phyloP scores from a whole-genome alignment of 2,888 invertebrate genomes.

The Drosophila leonis region DNA sequence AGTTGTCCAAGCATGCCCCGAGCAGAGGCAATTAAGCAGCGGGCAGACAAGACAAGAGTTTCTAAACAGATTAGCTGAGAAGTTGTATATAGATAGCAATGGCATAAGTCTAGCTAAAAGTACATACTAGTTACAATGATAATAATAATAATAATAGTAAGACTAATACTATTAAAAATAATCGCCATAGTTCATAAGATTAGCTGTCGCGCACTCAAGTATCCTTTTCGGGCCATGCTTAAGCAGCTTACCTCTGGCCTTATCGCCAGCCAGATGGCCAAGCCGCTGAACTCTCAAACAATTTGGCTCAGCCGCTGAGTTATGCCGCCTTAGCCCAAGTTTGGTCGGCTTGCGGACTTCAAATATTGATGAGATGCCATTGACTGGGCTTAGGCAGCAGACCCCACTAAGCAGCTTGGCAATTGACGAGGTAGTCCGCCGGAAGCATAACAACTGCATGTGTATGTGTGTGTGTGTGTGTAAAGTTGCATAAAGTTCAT shows the following conservation, averaged over 20 bases:
- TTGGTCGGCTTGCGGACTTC: slow-evolving; percentile 31
- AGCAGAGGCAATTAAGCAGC: neutral
- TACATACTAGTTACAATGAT: slow-evolving; percentile 9
- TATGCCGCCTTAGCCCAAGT: slow-evolving; percentile 59
- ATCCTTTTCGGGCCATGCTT: neutral
- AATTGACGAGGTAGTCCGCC: slow-evolving; percentile 5
- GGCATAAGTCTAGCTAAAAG: too few species aligned
- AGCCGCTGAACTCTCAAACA: slow-evolving; percentile 29
- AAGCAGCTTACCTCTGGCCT: slow-evolving; percentile 29
- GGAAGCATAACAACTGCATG: slow-evolving; percentile 19
- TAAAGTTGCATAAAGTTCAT: slow-evolving; percentile 60
- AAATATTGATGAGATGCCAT: slow-evolving; percentile 64
- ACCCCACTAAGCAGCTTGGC: neutral
- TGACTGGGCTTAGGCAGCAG: slow-evolving; percentile 53
- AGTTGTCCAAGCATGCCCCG: neutral
- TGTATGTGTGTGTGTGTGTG: slow-evolving; percentile 6
- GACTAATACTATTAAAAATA: neutral
- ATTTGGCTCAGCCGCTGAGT: slow-evolving; percentile 63
- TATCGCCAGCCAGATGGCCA: slow-evolving; percentile 15
- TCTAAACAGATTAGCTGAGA: neutral
- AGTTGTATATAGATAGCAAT: neutral
- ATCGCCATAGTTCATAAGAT: slow-evolving; percentile 9
- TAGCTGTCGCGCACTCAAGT: neutral
- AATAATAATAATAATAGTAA: neutral
- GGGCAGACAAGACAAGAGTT: neutral